Base-by-base conservation (phyloP, 1,140 invertebrate genomes). In the Luehdorfia chinensis region DNA sequence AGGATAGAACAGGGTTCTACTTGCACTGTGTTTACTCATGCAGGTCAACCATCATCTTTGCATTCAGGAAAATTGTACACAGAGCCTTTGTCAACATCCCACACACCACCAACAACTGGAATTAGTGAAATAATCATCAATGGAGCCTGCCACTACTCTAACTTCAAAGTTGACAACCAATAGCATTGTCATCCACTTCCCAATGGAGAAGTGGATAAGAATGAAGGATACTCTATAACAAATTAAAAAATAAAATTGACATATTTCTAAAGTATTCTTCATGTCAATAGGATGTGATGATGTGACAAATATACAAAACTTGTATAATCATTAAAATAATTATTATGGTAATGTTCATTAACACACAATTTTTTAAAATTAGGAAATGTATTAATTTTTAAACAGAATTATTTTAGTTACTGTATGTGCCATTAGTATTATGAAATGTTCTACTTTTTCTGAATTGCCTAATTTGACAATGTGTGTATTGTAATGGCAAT, bases 161-260 rank as follows among this genome's bases (percentile, higher is more conserved):
- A 75, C 11, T 85, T 84, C 43, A 85, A 85, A 73, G 78, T 85
- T 21, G 81, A 84, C 18, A 64, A 60, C 2, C 75, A 81, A 81
- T 85, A 85, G 75, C 76, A 78, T 12, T 76, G 71, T 46, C 72
- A 74, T 62, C 75, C 77, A 81, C 77, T 81, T 81, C 75, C 72
- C 11, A 58, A 49, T 44, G 69, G 65, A 68, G 76, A 79, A 72
- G 81, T 83, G 78, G 78, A 74, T 66, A 83, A 83, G 65, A 69
- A 59, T 55, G 66, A 77, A 12, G 54, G 45, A 39, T 83, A 72
- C 31, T 54, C 41, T 46, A 68, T 77, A 27, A 66, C 47, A 36
- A 67, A 69, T 59, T 70, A 61, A 72, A 7, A 23, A 1, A 27
- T 21, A 13, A 4, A 39, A 7, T 37, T 1, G n/a, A 27, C 7